phyloP scores from a whole-genome alignment of 2,888 invertebrate genomes.

The Synanthedon formicaeformis region DNA sequence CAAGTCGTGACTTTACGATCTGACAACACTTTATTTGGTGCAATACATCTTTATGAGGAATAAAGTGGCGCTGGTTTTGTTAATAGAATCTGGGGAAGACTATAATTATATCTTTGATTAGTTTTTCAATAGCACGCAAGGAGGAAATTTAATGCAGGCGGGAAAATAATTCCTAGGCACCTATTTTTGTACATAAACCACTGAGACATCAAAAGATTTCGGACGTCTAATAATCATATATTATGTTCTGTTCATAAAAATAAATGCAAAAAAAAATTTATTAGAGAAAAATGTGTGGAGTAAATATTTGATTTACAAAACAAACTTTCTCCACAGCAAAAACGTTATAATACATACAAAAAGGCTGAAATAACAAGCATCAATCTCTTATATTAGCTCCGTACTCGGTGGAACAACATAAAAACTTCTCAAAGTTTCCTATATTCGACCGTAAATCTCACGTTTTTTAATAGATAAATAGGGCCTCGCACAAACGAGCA shows the following conservation, averaged over 20 bases:
- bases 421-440: conserved; percentile 64
- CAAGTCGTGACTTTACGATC: conserved; percentile 22
- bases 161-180: background rate
- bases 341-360: background rate
- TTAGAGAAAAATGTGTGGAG: background rate
- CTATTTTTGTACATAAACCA: too few relatives aligned
- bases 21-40: conserved; percentile 14
- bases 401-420: conserved; percentile 55
- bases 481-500: conserved; percentile 70
- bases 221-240: too few relatives aligned
- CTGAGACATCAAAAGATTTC: too few relatives aligned
- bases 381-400: conserved; percentile 61
- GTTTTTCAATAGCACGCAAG: background rate
- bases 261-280: background rate
- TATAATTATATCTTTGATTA: background rate
- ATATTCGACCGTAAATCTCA: conserved; percentile 59
- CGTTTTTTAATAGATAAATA: conserved; percentile 72
- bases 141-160: background rate
- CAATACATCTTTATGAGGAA: conserved; percentile 12
- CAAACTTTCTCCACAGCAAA: background rate
- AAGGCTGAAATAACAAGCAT: conserved; percentile 50
- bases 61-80: background rate
- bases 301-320: background rate
- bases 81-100: background rate
- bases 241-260: background rate